phyloP scores from a whole-genome alignment of 2,888 invertebrate species.

The Cataglyphis livida region DNA sequence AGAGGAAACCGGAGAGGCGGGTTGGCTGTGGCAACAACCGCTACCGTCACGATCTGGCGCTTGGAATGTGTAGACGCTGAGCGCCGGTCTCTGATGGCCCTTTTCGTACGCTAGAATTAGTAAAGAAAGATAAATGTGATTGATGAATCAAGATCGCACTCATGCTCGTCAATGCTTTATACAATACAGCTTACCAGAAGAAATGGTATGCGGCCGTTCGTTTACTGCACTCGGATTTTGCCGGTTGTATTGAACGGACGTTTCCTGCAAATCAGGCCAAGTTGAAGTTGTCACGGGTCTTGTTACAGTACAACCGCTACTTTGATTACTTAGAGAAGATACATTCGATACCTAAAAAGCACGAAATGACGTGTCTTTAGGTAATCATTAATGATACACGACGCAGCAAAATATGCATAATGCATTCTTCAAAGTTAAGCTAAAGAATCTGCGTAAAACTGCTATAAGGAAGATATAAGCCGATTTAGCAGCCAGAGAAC shows the following conservation, averaged over 20 bases:
- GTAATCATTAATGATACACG: not conserved
- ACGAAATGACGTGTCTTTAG: constrained; percentile 27
- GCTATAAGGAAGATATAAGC: constrained; percentile 21
- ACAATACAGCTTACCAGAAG: constrained; percentile 88
- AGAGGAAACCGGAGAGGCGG: constrained; percentile 85
- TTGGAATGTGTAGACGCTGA: constrained; percentile 95
- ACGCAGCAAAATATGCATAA: not conserved
- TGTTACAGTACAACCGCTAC: constrained; percentile 75
- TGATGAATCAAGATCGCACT: not conserved
- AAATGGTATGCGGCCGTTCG: constrained; percentile 97
- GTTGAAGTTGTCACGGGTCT: constrained; percentile 88
- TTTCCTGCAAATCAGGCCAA: constrained; percentile 91
- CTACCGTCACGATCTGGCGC: constrained; percentile 88
- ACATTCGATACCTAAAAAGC: constrained; percentile 87
- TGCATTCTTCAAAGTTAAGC: constrained; percentile 25
- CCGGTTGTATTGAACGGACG: constrained; percentile 90
- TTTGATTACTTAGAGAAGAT: constrained; percentile 86
- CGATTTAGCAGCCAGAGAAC: constrained; percentile 2
- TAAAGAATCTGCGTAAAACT: constrained; percentile 6
- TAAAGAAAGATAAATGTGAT: constrained; percentile 34
- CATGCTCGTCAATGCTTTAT: not conserved
- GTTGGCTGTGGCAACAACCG: constrained; percentile 85
- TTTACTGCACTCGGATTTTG: constrained; percentile 90
- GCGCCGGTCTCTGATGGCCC: constrained; percentile 93
- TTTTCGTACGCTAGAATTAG: constrained; percentile 91